A percentile compares a stretch with the other conserved stretches of the same genome.
phyloP scores from a whole-genome alignment of 1,140 invertebrate species.

The Drosophila setifemur region DNA sequence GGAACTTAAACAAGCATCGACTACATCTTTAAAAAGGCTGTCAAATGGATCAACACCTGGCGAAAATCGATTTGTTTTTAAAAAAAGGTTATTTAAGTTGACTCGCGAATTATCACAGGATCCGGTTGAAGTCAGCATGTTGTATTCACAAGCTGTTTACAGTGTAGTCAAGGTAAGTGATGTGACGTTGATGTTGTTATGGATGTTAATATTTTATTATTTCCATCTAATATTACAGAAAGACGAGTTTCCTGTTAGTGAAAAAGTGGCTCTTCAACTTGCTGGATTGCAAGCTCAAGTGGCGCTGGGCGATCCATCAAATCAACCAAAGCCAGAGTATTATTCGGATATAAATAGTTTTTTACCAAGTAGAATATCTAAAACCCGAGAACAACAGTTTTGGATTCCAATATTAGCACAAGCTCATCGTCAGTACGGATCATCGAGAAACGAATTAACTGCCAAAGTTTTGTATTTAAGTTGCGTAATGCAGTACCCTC shows the following conservation, averaged over 20 bases:
- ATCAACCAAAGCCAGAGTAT: conserved; percentile 86
- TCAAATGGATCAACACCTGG: conserved; percentile 88
- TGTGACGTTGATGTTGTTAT: neutral
- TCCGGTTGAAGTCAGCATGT: conserved; percentile 96
- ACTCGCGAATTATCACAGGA: conserved; percentile 96
- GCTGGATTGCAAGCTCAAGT: conserved; percentile 97
- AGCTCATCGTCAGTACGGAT: conserved; percentile 94
- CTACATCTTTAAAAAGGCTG: conserved; percentile 84
- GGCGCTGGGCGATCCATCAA: conserved; percentile 91
- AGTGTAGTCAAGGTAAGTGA: conserved; percentile 94
- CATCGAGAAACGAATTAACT: conserved; percentile 93
- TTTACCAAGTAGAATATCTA: conserved; percentile 90
- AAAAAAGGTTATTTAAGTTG: conserved; percentile 93
- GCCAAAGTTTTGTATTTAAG: conserved; percentile 97
- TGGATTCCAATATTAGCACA: conserved; percentile 94
- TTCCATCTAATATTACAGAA: conserved; percentile 87
- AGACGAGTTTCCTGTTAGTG: conserved; percentile 97
- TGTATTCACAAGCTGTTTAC: conserved; percentile 97
- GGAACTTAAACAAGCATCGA: conserved; percentile 89
- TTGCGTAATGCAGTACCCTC: conserved; percentile 98
- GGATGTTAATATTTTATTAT: neutral
- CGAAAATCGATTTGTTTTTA: conserved; percentile 96
- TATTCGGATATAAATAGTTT: conserved; percentile 92
- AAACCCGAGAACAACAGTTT: conserved; percentile 88
- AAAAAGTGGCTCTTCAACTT: conserved; percentile 96